Evolutionary conservation across 2,113 vertebrate species (phyloP).

Genomic region (Dinomys branickii): DNA sequence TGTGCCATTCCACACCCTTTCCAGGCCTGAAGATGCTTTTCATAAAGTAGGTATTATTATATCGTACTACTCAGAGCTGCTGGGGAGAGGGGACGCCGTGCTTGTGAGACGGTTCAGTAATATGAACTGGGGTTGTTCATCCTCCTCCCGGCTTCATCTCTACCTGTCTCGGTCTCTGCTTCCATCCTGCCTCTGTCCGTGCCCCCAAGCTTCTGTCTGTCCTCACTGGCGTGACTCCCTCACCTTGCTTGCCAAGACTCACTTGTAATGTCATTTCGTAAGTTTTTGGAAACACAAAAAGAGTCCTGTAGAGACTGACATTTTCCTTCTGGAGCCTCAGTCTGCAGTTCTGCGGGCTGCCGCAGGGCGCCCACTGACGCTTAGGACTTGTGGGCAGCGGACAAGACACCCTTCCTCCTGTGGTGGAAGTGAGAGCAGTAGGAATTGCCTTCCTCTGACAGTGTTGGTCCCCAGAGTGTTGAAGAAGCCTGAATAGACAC

Average conservation of each 20-base stretch:
- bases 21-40: not conserved
- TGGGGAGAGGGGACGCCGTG: not conserved
- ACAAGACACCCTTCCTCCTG: not conserved
- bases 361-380: not conserved
- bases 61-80: not conserved
- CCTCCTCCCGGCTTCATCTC: not conserved
- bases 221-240: not conserved
- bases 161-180: not conserved
- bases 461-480: not conserved
- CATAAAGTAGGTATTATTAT: not conserved
- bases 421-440: not conserved
- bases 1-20: not conserved
- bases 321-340: not conserved
- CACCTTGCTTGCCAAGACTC: not conserved
- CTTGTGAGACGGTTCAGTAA: not conserved
- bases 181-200: not conserved
- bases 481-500: not conserved
- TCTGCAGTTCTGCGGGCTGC: not conserved
- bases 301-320: not conserved
- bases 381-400: not conserved
- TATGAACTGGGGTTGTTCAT: not conserved
- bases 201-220: not conserved
- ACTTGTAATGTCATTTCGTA: conserved; percentile 17
- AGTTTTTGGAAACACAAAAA: not conserved
- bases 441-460: not conserved